A percentile compares a stretch with the other conserved stretches of the same genome.
Conservation (phyloP, 35 echinoderm and acorn worm species). For the Apostichopus japonicus region DNA sequence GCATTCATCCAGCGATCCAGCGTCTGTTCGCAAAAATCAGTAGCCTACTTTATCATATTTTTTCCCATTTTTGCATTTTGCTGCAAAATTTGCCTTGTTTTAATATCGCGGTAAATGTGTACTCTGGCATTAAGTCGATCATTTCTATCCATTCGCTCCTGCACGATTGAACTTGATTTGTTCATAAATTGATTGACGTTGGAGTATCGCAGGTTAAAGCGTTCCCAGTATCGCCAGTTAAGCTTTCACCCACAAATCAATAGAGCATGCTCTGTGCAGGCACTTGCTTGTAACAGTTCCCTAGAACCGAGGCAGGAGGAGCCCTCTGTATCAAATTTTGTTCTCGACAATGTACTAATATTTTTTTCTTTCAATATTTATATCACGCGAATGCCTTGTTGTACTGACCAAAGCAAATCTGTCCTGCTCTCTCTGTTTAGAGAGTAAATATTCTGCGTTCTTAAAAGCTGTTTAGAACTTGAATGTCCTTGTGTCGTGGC, state of each 20-base stretch:
- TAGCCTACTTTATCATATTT: too few relatives aligned
- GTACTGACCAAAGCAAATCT: constrained; percentile 3
- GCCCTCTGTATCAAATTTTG: neutral
- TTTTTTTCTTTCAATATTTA: neutral
- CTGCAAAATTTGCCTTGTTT: too few relatives aligned
- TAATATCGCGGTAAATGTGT: too few relatives aligned
- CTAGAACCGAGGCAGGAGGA: neutral
- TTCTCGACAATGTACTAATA: neutral
- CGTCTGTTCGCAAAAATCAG: too few relatives aligned
- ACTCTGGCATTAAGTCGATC: too few relatives aligned
- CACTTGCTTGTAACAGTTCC: neutral
- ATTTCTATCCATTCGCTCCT: too few relatives aligned
- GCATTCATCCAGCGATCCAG: too few relatives aligned
- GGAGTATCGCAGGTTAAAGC: too few relatives aligned
- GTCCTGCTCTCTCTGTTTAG: constrained; percentile 21
- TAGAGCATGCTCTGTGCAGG: neutral
- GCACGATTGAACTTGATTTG: too few relatives aligned
- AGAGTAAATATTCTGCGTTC: constrained; percentile 45
- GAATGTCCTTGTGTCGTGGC: constrained; percentile 53
- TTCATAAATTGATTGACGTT: too few relatives aligned
- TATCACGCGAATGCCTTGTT: neutral
- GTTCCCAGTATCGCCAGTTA: too few relatives aligned
- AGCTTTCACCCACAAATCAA: neutral
- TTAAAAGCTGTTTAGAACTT: constrained; percentile 55
- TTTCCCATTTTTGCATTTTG: too few relatives aligned